Conservation (phyloP, 2,888 invertebrate species). For the Meganola albula region DNA sequence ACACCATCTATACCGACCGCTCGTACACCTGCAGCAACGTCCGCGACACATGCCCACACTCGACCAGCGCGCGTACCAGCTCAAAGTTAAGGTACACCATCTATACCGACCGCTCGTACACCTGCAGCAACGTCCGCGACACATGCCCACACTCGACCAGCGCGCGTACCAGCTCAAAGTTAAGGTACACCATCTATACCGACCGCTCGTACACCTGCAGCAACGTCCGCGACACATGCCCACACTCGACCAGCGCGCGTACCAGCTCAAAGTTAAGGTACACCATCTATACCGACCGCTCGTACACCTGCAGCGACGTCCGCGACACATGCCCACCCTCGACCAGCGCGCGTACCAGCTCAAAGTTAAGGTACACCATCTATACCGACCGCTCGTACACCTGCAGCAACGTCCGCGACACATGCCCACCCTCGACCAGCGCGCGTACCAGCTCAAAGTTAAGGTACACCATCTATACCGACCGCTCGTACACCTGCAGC, state of each 20-base stretch:
- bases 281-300: no score
- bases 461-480: no score
- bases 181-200: no score
- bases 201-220: conserved; percentile 8
- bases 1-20: no score
- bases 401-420: conserved; percentile 80
- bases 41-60: conserved; percentile 62
- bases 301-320: conserved; percentile 23
- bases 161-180: conserved; percentile 80
- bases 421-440: conserved; percentile 81
- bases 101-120: not conserved
- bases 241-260: conserved; percentile 79
- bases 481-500: not conserved
- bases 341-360: conserved; percentile 79
- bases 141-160: conserved; percentile 67
- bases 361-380: conserved; percentile 3
- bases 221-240: conserved; percentile 47
- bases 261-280: not conserved
- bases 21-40: conserved; percentile 27
- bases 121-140: not conserved
- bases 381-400: conserved; percentile 82
- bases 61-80: conserved; percentile 81
- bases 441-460: conserved; percentile 56
- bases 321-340: conserved; percentile 58
- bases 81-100: conserved; percentile 76